Percentiles rank a stretch among this genome's conserved stretches.
Conservation (phyloP, 2,113 vertebrate species). For the Pangasianodon hypophthalmus region DNA sequence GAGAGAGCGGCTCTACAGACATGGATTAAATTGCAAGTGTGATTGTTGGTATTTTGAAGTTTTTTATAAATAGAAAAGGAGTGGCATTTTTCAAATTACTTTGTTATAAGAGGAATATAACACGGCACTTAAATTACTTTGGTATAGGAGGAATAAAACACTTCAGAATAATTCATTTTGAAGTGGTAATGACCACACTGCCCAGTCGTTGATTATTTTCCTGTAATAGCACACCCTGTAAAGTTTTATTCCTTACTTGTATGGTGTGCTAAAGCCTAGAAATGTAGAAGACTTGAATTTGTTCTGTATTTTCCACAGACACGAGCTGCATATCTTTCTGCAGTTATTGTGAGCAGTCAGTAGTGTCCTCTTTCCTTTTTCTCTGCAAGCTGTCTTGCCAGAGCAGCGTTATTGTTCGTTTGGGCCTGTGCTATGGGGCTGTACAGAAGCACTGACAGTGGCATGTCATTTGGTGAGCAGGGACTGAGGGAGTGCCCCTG, state of each 20-base stretch:
- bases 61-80: neutral
- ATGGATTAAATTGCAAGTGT: too few species aligned
- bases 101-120: neutral
- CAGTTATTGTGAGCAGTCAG: neutral
- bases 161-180: neutral
- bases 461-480: conserved; percentile 33
- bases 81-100: neutral
- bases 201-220: neutral
- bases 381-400: conserved; percentile 36
- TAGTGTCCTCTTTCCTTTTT: neutral
- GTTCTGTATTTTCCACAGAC: neutral
- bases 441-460: conserved; percentile 25
- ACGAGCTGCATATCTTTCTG: neutral
- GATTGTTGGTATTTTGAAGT: neutral
- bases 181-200: neutral
- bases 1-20: too few species aligned
- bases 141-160: neutral
- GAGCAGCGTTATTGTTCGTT: conserved; percentile 43
- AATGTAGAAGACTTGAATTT: neutral
- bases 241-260: neutral
- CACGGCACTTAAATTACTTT: neutral
- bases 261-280: neutral
- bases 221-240: neutral
- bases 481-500: conserved; percentile 32
- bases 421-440: conserved; percentile 17